Conservation (phyloP, 2,797 vertebrate species). For the Heliangelus exortis region DNA sequence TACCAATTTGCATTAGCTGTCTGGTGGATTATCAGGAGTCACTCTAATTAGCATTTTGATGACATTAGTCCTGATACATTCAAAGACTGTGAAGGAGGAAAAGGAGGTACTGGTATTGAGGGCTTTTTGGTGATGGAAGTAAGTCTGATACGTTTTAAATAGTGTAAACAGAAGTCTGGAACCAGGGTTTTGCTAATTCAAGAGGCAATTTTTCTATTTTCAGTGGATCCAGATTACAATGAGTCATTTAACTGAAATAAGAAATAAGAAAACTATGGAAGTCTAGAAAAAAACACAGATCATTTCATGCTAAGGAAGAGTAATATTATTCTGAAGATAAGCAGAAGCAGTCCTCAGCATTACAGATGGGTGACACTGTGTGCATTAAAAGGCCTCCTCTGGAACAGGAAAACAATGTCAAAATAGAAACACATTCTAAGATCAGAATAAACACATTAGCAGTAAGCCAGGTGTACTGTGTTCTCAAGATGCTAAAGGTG, state of each 20-base stretch:
- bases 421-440: background rate
- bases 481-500: background rate
- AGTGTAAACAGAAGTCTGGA: too few species aligned
- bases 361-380: background rate
- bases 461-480: background rate
- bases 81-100: too few species aligned
- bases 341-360: background rate
- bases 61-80: too few species aligned
- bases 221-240: too few species aligned
- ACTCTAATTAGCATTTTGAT: too few species aligned
- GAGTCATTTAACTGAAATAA: background rate
- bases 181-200: too few species aligned
- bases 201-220: too few species aligned
- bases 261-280: background rate
- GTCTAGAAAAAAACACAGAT: background rate
- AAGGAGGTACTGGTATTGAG: too few species aligned
- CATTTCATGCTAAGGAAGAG: background rate
- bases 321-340: background rate
- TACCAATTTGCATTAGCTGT: too few species aligned
- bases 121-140: too few species aligned
- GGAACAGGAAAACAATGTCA: background rate
- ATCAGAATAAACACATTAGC: background rate
- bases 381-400: background rate
- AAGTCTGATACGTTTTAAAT: too few species aligned
- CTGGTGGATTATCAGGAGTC: too few species aligned